These are phyloP conservation scores for Schizopygopsis malacanthus DNA, from an alignment of 2,797 vertebrate species.

Conservation along the genomic window DNA sequence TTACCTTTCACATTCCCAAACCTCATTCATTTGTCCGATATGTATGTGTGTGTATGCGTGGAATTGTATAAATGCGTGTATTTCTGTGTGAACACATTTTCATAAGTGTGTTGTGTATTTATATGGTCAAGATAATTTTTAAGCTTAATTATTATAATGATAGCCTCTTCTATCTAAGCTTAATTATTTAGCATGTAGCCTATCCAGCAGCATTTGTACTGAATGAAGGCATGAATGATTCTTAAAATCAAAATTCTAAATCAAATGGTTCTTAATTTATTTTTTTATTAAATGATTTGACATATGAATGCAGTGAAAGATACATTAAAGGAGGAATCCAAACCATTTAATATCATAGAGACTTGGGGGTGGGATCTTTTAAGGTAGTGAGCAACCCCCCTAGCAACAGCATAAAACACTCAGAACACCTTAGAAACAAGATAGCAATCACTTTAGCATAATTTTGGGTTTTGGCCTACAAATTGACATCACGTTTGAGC, in stretches of 20 bases:
- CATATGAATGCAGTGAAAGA: neutral
- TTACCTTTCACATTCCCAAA: neutral
- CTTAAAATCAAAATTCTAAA: neutral
- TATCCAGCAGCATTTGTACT: neutral
- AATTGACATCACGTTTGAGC: neutral
- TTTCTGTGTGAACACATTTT: neutral
- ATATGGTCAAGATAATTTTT: neutral
- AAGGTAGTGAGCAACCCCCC: neutral
- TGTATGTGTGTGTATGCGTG: conserved; percentile 1
- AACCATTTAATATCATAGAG: neutral
- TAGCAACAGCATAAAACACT: conserved; percentile 3
- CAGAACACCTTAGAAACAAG: neutral
- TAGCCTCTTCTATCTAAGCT: neutral
- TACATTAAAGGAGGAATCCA: neutral
- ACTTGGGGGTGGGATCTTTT: conserved; percentile 17
- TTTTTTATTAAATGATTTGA: neutral
- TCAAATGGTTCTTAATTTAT: too few species aligned
- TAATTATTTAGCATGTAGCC: neutral
- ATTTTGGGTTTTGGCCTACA: neutral
- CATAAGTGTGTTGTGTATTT: neutral
- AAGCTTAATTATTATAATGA: neutral
- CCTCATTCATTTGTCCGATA: neutral
- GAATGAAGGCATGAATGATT: neutral
- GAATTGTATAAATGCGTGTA: neutral
- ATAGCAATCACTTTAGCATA: neutral